Evolutionary conservation across 2,797 vertebrate genomes (phyloP).

Genomic region (Picus viridis): DNA sequence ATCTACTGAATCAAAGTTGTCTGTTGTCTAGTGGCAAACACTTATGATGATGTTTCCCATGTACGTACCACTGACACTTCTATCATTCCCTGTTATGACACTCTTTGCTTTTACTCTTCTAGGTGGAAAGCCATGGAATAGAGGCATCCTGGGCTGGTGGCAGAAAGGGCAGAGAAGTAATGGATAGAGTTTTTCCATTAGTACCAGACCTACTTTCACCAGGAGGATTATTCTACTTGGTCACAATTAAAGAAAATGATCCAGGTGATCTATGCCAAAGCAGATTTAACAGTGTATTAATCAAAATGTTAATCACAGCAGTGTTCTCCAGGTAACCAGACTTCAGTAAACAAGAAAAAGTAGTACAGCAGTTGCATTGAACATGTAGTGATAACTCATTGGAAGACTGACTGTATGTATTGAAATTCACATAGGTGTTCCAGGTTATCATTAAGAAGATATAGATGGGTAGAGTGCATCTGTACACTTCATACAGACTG

Average conservation of each 20-base stretch:
- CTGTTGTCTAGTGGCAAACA: background rate
- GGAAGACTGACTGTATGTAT: background rate
- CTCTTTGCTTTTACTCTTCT: background rate
- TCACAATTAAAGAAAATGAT: slow-evolving; percentile 90
- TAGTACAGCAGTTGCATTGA: background rate
- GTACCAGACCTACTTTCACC: slow-evolving; percentile 86
- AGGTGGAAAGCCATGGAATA: slow-evolving; percentile 88
- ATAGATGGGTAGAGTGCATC: background rate
- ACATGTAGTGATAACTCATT: background rate
- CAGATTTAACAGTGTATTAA: background rate
- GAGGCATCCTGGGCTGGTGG: slow-evolving; percentile 95
- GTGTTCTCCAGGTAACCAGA: background rate
- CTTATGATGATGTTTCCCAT: background rate
- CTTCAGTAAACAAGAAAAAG: background rate
- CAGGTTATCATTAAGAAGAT: background rate
- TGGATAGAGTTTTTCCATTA: slow-evolving; percentile 89
- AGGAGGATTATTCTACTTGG: slow-evolving; percentile 90
- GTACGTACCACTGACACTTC: accelerated
- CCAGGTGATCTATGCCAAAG: slow-evolving; percentile 81
- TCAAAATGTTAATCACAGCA: background rate
- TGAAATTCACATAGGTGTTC: background rate
- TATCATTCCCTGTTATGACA: background rate
- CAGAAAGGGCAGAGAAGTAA: slow-evolving; percentile 88
- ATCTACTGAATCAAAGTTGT: background rate
- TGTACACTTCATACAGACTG: background rate